Base-by-base conservation (phyloP, 2,113 vertebrate genomes). In the Chelonoidis abingdonii region DNA sequence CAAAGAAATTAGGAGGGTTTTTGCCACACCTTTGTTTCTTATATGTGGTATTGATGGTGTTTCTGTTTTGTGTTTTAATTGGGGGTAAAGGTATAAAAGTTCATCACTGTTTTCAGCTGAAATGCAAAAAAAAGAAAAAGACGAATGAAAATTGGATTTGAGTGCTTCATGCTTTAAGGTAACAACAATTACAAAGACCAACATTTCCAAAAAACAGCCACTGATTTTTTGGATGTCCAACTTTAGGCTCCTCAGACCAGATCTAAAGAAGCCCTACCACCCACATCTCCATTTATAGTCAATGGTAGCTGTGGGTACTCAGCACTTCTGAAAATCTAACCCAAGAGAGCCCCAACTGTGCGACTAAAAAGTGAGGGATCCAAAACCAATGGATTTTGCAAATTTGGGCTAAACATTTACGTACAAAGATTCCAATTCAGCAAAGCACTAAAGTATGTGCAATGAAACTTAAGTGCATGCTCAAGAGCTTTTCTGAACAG, bases 201-300 rank as follows among this genome's bases (percentile, higher is more conserved):
- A 62, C 59, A 16, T 62, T 13, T 22, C 69, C 17, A 54, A 41
- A 7, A 47, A n/a, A 47, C 69, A 83, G 13, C 1, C 57, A 24
- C 16, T 62, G 6, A 7, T 72, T 79, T 21, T 83, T 62, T 5
- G 52, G 50, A 49, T 24, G 21, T 24, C 50, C 54, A 79, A 19
- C 53, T 4, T 35, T 52, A 57, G 29, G 19, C 3, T 75, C 29
- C 83, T 44, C 59, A 6, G 1, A 8, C 53, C 2, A 0, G 1
- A 2, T 38, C 85, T 90, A 59, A 84, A 22, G 41, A 75, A 92
- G 12, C 14, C 29, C 3, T 0, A 62, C 22, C 6, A 50, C 25
- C 50, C 38, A 41, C 3, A 5, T 62, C 59, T 50, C 62, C n/a
- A 83, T 38, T 53, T 72, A 62, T 62, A 62, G 29, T 22, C 4